These are phyloP conservation scores for Ianthella basta DNA, from an alignment of 37 sponge, comb jelly and placozoan species.

Conservation along the genomic window DNA sequence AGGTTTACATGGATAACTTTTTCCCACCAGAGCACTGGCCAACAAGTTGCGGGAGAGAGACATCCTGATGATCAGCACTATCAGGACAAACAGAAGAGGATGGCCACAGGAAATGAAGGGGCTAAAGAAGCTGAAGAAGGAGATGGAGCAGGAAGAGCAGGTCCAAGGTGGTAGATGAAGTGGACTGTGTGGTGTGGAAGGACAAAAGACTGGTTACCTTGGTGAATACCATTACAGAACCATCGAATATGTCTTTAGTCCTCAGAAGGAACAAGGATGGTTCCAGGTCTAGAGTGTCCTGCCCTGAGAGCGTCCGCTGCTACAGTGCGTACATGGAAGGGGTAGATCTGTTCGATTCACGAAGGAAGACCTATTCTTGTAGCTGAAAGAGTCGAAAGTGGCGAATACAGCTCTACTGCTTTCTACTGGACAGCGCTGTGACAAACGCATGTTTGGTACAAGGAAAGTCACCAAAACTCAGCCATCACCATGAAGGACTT, in stretches of 20 bases:
- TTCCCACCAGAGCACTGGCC: not conserved
- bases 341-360: conserved; percentile 23
- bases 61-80: not conserved
- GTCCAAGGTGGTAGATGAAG: not conserved
- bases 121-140: not conserved
- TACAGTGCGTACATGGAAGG: conserved; percentile 29
- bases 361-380: conserved; percentile 9
- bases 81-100: not conserved
- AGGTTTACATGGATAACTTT: not conserved
- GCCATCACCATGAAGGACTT: conserved; percentile 12
- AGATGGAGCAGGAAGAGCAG: not conserved
- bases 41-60: not conserved
- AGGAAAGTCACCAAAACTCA: not conserved
- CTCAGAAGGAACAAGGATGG: not conserved
- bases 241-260: not conserved
- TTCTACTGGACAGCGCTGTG: not conserved
- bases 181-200: conserved; percentile 19
- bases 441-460: conserved; percentile 14
- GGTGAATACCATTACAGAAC: not conserved
- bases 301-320: not conserved
- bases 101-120: conserved; percentile 13
- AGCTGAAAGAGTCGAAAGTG: conserved; percentile 30
- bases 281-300: not conserved
- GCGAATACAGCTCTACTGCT: not conserved
- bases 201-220: not conserved